Conservation (phyloP, 2,797 vertebrate genomes). For the Otolemur crassicaudatus region DNA sequence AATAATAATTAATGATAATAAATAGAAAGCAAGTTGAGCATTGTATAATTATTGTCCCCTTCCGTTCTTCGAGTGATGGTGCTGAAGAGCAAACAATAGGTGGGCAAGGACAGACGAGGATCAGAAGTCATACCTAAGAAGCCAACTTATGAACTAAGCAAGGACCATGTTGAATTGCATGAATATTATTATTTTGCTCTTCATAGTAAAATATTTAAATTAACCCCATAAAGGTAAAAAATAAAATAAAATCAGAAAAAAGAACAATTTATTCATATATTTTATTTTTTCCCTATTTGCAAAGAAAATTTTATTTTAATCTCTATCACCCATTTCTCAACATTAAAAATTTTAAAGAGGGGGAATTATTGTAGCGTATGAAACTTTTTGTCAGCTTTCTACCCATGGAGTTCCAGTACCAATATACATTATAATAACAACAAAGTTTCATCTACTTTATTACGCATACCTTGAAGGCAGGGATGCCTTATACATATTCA, state of each 20-base stretch:
- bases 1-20: neutral
- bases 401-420: neutral
- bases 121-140: neutral
- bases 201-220: slow-evolving; percentile 40
- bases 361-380: neutral
- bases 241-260: slow-evolving; percentile 75
- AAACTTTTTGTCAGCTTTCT: neutral
- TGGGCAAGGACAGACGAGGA: neutral
- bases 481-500: slow-evolving; percentile 14
- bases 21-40: neutral
- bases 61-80: neutral
- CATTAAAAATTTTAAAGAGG: neutral
- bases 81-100: neutral
- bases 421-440: neutral
- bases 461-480: slow-evolving; percentile 8
- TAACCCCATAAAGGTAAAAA: slow-evolving; percentile 64
- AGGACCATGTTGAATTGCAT: slow-evolving; percentile 45
- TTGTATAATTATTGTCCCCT: neutral
- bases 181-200: neutral
- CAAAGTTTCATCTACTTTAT: neutral
- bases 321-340: neutral
- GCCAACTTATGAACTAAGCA: neutral
- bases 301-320: neutral
- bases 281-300: neutral
- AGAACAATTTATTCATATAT: slow-evolving; percentile 41